Evolutionary conservation across 1,140 invertebrate genomes (phyloP).

Genomic region (Pogonognathellus flavescens): DNA sequence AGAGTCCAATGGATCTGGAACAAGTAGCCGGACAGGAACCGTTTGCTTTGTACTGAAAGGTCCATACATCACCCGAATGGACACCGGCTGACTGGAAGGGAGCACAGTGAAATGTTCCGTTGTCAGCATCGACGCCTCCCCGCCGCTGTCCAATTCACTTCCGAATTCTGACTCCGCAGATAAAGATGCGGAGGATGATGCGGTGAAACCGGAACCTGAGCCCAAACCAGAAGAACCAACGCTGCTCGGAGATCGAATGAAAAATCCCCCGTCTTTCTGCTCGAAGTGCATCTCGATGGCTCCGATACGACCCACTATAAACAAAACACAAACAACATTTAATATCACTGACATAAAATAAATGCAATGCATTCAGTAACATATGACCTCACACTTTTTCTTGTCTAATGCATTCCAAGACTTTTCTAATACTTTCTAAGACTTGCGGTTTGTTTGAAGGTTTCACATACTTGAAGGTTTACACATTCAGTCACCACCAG

Average conservation of each 20-base stretch:
- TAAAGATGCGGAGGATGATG: constrained; percentile 75
- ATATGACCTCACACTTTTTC: too few species aligned
- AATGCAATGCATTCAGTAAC: too few species aligned
- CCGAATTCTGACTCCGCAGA: constrained; percentile 71
- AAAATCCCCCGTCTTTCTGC: constrained; percentile 90
- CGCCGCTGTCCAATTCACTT: constrained; percentile 42
- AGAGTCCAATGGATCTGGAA: constrained; percentile 81
- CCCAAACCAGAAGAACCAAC: constrained; percentile 67
- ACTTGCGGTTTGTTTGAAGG: too few species aligned
- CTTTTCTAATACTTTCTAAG: too few species aligned
- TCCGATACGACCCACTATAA: constrained; percentile 17
- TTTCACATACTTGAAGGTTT: too few species aligned
- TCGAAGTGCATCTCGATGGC: constrained; percentile 85
- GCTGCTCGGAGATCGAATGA: constrained; percentile 72
- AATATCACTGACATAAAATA: too few species aligned
- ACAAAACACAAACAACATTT: not conserved
- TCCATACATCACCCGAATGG: constrained; percentile 88
- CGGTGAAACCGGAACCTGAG: constrained; percentile 71
- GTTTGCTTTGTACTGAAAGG: constrained; percentile 94
- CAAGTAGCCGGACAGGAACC: constrained; percentile 88
- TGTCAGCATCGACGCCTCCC: constrained; percentile 62
- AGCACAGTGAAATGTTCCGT: constrained; percentile 84
- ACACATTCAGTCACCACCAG: too few species aligned
- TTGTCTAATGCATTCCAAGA: too few species aligned
- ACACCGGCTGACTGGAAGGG: constrained; percentile 87